Evolutionary conservation across 2,797 vertebrate genomes (phyloP), one percentile per base, ranked within the genome.

Genomic region (Fundulus diaphanus): DNA sequence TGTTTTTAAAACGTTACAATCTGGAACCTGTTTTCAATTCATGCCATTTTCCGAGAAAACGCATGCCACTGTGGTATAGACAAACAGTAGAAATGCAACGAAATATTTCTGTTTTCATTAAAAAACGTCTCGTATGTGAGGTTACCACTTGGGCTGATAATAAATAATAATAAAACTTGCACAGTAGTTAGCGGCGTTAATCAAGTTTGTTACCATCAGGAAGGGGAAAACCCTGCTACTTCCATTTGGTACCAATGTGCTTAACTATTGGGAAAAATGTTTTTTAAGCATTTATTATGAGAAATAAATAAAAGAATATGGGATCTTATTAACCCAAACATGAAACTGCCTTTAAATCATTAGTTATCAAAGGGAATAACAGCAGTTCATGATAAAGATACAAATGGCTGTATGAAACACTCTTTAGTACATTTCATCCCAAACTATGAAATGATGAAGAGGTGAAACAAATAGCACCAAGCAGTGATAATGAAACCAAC

Each of bases 111-210:
- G n/a, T n/a, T n/a, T n/a, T n/a, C n/a, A n/a, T n/a, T n/a, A n/a
- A n/a, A n/a, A n/a, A n/a, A n/a, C n/a, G n/a, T n/a, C n/a, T n/a
- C n/a, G n/a, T n/a, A n/a, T n/a, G n/a, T n/a, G n/a, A n/a, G n/a
- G n/a, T n/a, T n/a, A n/a, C n/a, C n/a, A n/a, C 72, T 77, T 22
- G 79, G 76, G 77, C 80, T 1, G 75, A 82, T 80, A 78, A 74
- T 46, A 71, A 61, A 46, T 1, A 74, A 82, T 80, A 78, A 74
- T 46, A 71, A 61, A 46, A 66, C 74, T 76, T 37, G 33, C 29
- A 35, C 33, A n/a, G 68, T 56, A 83, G 79, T 86, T 87, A 87
- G 73, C 70, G 1, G 42, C 29, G 82, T 35, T 85, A 72, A 88
- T 69, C 52, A 59, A 15, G 54, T 61, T 37, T 69, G 61, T 37